These are phyloP conservation scores for Microctonus aethiopoides DNA, from an alignment of 2,888 invertebrate genomes.

Conservation along the genomic window DNA sequence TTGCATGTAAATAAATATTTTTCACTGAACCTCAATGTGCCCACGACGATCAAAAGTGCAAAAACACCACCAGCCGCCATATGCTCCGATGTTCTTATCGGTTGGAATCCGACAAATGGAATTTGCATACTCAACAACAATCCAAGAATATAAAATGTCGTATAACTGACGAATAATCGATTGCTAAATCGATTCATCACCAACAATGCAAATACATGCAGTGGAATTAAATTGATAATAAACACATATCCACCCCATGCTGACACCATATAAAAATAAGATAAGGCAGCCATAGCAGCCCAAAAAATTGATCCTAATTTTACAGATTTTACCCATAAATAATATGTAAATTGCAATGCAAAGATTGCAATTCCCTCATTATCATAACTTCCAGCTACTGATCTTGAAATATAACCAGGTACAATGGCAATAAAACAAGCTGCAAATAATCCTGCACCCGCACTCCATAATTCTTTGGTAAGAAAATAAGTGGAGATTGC, in stretches of 20 bases:
- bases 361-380: conserved; percentile 99
- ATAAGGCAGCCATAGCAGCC: conserved; percentile 92
- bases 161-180: conserved; percentile 93
- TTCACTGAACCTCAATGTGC: conserved; percentile 73
- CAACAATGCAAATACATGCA: conserved; percentile 94
- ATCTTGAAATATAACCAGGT: conserved; percentile 98
- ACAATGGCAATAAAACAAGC: conserved; percentile 99
- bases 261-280: conserved; percentile 99
- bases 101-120: conserved; percentile 97
- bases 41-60: conserved; percentile 90
- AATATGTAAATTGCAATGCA: conserved; percentile 98
- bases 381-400: conserved; percentile 99
- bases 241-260: conserved; percentile 99
- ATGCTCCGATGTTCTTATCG: conserved; percentile 98
- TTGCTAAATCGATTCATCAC: conserved; percentile 96
- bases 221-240: conserved; percentile 98
- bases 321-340: conserved; percentile 96
- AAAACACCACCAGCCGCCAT: conserved; percentile 99
- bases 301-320: conserved; percentile 98
- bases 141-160: conserved; percentile 96
- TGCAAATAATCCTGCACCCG: conserved; percentile 96
- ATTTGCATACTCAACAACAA: conserved; percentile 97
- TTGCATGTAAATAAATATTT: conserved; percentile 1
- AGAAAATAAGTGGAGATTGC: conserved; percentile 97
- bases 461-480: conserved; percentile 97